Evolutionary conservation across 53 echinoderm and acorn worm genomes (phyloP), one percentile per base, ranked within the genome.

Genomic region (Holothuria leucospilota): DNA sequence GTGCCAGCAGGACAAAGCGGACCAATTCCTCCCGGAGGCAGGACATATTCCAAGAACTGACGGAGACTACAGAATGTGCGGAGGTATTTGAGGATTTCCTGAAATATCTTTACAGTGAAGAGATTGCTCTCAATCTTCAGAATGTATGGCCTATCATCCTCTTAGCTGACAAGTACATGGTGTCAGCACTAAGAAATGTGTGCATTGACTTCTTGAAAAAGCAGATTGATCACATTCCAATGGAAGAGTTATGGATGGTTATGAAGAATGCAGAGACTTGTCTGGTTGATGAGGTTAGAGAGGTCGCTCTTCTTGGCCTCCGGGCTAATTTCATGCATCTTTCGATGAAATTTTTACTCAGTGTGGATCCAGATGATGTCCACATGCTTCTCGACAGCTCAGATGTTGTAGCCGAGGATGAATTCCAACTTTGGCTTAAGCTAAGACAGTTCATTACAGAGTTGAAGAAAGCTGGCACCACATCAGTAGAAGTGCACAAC

Each of bases 161-260:
- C 14, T 81, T 95, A 21, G 95, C 95, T 21, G 93, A 95, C 63
- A 95, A 95, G 82, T 95, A 95, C 69, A 72, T 91, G 86, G 89
- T 95, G n/a, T 56, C 63, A 20, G 91, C 91, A n/a, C 75, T 95
- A 8, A 62, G 83, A 14, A 77, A 86, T n/a, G 51, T 95, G 7
- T 95, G 95, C 63, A 84, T 86, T 11, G 85, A 91, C 38, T 95
- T 83, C 20, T 13, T 83, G 27, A 66, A 66, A 42, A 83, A 63
- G 67, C 84, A 83, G 84, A 64, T 83, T 5, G 84, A 83, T 67
- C 52, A 46, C 51, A 67, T 83, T 21, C 42, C 68, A 5, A 24
- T 83, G 84, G 84, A 83, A 42, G 84, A 83, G 84, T 26, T 83
- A 12, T 83, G 84, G 84, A 20, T 67, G 12, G 84, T 83, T 11